Evolutionary conservation across 2,113 vertebrate genomes (phyloP).

Genomic region (Recurvirostra avosetta): DNA sequence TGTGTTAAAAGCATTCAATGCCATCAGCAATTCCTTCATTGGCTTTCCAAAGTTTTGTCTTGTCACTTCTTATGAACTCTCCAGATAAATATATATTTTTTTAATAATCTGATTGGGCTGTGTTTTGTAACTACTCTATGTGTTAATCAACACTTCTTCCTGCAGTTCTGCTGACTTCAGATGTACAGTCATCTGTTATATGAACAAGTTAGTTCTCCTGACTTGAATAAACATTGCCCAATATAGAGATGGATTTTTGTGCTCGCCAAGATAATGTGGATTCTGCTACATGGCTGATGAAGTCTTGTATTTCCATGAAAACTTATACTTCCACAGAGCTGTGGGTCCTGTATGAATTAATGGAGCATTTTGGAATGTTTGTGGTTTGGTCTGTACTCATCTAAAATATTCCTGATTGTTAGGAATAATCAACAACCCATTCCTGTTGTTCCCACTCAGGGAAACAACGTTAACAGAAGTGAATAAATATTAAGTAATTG

Average conservation of each 20-base stretch:
- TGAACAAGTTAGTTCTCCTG: background rate
- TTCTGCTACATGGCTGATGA: background rate
- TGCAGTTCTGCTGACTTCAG: background rate
- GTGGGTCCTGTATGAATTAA: background rate
- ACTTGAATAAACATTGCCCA: background rate
- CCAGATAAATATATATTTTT: background rate
- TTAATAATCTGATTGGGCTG: background rate
- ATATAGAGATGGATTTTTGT: background rate
- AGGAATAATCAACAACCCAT: background rate
- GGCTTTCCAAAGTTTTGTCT: background rate
- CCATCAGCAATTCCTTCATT: background rate
- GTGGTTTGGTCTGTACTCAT: background rate
- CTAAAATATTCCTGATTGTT: background rate
- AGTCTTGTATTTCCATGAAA: background rate
- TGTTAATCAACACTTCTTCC: background rate
- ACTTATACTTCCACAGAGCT: background rate
- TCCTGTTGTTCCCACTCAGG: background rate
- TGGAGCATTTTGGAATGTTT: background rate
- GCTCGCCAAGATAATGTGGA: background rate
- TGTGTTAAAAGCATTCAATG: background rate
- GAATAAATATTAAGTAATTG: background rate
- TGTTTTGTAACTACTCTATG: background rate
- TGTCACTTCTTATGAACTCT: background rate
- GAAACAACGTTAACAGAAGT: background rate
- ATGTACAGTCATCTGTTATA: background rate